Evolutionary conservation across 2,113 vertebrate genomes (phyloP).

Genomic region (Ceuthmochares aereus): DNA sequence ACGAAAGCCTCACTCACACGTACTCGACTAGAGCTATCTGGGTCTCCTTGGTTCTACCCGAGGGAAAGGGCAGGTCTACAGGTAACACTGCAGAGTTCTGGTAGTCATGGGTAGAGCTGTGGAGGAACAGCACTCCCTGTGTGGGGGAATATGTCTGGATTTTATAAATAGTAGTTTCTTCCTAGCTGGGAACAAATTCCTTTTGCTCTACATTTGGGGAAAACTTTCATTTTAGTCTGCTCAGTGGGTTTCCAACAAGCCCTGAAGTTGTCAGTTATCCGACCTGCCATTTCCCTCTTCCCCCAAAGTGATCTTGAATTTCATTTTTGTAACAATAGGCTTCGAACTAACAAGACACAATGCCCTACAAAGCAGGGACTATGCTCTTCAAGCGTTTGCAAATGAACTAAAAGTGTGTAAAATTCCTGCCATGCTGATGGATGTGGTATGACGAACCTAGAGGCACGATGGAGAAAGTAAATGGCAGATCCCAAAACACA

Average conservation of each 20-base stretch:
- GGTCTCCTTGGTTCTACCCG: rapidly evolving
- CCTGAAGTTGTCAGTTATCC: not conserved
- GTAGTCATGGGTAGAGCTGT: not conserved
- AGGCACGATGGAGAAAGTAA: not conserved
- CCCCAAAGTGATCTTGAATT: rapidly evolving
- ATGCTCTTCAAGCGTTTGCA: rapidly evolving
- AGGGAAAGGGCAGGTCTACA: not conserved
- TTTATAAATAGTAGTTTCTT: not conserved
- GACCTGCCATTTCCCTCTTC: not conserved
- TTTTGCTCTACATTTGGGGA: not conserved
- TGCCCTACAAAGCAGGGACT: not conserved
- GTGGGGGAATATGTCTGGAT: rapidly evolving
- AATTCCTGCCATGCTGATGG: not conserved
- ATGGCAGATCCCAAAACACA: conserved; percentile 1
- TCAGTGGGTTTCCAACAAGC: not conserved
- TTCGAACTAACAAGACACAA: not conserved
- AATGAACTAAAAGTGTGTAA: rapidly evolving
- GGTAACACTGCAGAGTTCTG: not conserved
- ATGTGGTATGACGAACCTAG: not conserved
- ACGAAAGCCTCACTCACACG: not conserved
- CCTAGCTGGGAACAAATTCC: not conserved
- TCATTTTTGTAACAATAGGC: not conserved
- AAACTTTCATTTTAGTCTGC: not conserved
- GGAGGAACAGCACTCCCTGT: not conserved
- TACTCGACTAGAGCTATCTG: too few relatives aligned